A percentile compares a stretch with the other conserved stretches of the same genome.
Conservation (phyloP, 2,888 invertebrate species). For the Mesochorus sp. region DNA sequence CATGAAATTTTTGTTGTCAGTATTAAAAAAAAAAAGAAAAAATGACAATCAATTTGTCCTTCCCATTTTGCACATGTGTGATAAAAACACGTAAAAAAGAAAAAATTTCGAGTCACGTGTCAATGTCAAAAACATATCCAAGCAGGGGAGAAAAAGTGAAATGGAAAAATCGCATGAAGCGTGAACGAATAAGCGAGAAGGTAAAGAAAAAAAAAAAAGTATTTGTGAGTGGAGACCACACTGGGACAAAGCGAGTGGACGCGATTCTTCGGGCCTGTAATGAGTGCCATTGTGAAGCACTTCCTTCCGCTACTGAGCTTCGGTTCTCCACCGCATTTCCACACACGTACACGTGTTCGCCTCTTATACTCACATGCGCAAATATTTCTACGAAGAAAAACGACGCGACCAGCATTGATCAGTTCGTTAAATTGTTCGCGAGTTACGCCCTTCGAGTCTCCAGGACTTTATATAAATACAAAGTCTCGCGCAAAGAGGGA, state of each 20-base stretch:
- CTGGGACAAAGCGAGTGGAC: constrained; percentile 57
- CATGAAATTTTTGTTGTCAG: too few species aligned
- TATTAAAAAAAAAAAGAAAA: neutral
- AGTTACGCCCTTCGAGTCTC: neutral
- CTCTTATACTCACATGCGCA: neutral
- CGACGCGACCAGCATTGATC: neutral
- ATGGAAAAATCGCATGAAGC: constrained; percentile 14
- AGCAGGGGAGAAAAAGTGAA: neutral
- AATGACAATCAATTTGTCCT: too few species aligned
- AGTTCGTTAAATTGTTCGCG: neutral
- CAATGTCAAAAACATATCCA: neutral
- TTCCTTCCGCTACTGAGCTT: constrained; percentile 57
- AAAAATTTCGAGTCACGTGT: neutral
- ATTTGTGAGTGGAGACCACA: neutral
- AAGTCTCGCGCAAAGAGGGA: neutral
- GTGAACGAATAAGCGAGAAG: neutral
- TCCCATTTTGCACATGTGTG: too few species aligned
- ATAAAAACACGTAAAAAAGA: neutral
- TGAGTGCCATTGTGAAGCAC: constrained; percentile 73
- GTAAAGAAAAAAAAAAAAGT: constrained; percentile 4
- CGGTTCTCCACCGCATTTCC: constrained; percentile 21
- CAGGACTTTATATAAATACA: neutral
- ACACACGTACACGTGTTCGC: neutral
- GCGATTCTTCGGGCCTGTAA: constrained; percentile 72
- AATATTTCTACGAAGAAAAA: neutral